Evolutionary conservation across 2,888 invertebrate species (phyloP).

Genomic region (Emmelina monodactyla): DNA sequence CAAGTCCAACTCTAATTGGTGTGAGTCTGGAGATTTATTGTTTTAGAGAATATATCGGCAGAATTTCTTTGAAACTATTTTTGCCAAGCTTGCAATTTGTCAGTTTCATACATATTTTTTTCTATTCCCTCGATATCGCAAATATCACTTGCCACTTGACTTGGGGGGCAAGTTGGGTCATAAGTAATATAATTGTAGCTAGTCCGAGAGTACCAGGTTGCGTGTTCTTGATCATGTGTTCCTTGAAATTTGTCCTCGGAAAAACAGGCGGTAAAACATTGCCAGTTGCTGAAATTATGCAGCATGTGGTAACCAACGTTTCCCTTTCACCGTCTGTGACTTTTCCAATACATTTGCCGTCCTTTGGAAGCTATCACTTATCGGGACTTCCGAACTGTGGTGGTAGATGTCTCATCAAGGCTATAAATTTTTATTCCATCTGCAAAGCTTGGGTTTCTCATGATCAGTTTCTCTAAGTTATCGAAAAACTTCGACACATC

Average conservation of each 20-base stretch:
- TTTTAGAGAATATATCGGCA: too few relatives aligned
- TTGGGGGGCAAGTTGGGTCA: too few relatives aligned
- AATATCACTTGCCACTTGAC: too few relatives aligned
- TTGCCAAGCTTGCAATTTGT: too few relatives aligned
- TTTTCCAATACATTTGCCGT: conserved; percentile 2
- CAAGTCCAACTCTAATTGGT: too few relatives aligned
- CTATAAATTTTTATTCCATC: conserved; percentile 7
- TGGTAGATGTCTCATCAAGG: conserved; percentile 9
- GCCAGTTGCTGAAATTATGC: conserved; percentile 19
- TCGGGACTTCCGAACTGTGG: conserved; percentile 7
- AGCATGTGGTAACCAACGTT: conserved; percentile 21
- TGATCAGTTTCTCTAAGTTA: conserved; percentile 5
- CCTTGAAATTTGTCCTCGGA: conserved; percentile 6
- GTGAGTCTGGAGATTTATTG: too few relatives aligned
- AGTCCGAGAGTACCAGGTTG: conserved; percentile 8
- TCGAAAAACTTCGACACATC: conserved; percentile 7
- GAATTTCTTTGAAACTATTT: too few relatives aligned
- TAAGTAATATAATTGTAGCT: too few relatives aligned
- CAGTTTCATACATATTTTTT: too few relatives aligned
- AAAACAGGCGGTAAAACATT: conserved; percentile 18
- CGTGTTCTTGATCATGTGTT: conserved; percentile 6
- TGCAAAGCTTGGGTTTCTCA: neutral
- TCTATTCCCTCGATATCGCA: too few relatives aligned
- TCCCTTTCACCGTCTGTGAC: conserved; percentile 14
- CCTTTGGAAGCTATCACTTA: conserved; percentile 6